Percentiles rank a stretch among this genome's conserved stretches.
Conservation (phyloP, 2,113 vertebrate species). For the Eclectus roratus region DNA sequence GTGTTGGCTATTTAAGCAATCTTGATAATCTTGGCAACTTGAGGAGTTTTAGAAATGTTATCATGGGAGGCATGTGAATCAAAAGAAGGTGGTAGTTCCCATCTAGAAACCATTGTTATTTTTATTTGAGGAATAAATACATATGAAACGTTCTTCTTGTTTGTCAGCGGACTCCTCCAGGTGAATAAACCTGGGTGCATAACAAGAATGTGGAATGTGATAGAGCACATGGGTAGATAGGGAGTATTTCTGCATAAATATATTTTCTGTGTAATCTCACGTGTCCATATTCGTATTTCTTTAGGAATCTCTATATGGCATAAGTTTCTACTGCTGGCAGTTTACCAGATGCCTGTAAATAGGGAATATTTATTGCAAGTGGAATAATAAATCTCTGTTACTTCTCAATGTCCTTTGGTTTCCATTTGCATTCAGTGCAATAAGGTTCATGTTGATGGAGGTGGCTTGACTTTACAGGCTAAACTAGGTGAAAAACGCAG, state of each 20-base stretch:
- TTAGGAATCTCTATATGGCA: background rate
- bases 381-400: background rate
- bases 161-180: background rate
- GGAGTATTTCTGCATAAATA: slow-evolving; percentile 6
- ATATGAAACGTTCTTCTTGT: background rate
- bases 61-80: slow-evolving; percentile 31
- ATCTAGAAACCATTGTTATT: slow-evolving; percentile 29
- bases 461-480: background rate
- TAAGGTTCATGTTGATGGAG: background rate
- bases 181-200: slow-evolving; percentile 8
- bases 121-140: slow-evolving; percentile 33
- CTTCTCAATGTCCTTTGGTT: background rate
- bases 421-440: background rate
- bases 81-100: slow-evolving; percentile 36
- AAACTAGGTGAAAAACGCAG: background rate
- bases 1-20: background rate
- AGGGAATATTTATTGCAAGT: background rate
- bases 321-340: background rate
- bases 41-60: slow-evolving; percentile 2
- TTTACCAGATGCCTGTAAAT: slow-evolving; percentile 11
- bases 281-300: background rate
- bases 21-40: slow-evolving; percentile 19
- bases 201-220: slow-evolving; percentile 29
- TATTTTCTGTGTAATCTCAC: background rate
- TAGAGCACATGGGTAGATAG: background rate